Percentiles rank a stretch among this genome's conserved stretches.
Conservation (phyloP, 2,113 vertebrate genomes). For the Varanus salvator region DNA sequence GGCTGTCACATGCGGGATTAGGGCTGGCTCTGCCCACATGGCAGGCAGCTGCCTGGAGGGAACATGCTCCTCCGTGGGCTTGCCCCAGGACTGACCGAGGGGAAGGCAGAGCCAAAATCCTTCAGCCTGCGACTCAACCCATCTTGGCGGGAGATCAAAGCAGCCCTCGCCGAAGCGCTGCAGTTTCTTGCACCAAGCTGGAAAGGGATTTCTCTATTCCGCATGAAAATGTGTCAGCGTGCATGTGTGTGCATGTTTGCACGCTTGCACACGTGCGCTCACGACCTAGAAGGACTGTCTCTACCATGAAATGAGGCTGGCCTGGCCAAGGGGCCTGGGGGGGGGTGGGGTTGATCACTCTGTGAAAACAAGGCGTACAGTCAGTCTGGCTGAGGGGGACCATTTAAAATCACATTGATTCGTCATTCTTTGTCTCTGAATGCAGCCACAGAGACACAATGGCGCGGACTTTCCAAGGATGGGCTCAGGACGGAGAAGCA, state of each 20-base stretch:
- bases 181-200: constrained; percentile 76
- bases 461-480: not conserved
- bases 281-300: constrained; percentile 67
- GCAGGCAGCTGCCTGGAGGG: constrained; percentile 76
- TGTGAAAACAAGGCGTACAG: no score
- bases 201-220: constrained; percentile 73
- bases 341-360: constrained; percentile 30
- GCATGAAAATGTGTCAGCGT: constrained; percentile 47
- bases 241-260: not conserved
- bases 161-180: constrained; percentile 69
- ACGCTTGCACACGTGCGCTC: not conserved
- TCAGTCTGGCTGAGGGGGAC: not conserved
- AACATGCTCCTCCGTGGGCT: constrained; percentile 72
- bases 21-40: constrained; percentile 76
- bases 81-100: constrained; percentile 69
- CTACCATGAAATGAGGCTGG: constrained; percentile 67
- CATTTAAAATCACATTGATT: not conserved
- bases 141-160: constrained; percentile 77
- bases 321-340: constrained; percentile 63
- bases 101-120: constrained; percentile 48
- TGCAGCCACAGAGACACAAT: not conserved
- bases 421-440: constrained; percentile 43
- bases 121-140: constrained; percentile 75
- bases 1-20: constrained; percentile 73
- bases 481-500: not conserved